phyloP scores from a whole-genome alignment of 1,140 invertebrate species.

The Armadillidium nasatum region DNA sequence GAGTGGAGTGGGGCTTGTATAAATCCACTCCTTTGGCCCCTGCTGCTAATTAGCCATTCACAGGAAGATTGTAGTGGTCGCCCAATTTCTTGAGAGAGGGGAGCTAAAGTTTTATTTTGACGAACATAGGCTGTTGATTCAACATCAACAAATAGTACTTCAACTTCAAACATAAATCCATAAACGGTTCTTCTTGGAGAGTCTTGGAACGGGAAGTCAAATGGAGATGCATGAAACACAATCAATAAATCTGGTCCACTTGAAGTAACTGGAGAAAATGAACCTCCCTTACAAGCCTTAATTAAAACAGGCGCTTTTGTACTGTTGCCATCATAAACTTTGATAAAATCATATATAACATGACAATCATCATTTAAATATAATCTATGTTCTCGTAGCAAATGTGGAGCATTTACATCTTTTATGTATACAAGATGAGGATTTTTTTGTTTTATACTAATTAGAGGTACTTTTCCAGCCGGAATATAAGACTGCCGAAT shows the following conservation, averaged over 20 bases:
- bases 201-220: constrained; percentile 65
- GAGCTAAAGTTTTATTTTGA: constrained; percentile 18
- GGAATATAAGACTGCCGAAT: constrained; percentile 65
- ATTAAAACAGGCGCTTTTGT: constrained; percentile 78
- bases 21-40: constrained; percentile 37
- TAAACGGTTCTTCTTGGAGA: constrained; percentile 56
- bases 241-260: constrained; percentile 79
- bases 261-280: constrained; percentile 73
- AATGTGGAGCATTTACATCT: constrained; percentile 40
- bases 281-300: constrained; percentile 81
- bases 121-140: constrained; percentile 43
- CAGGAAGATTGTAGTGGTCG: constrained; percentile 26
- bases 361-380: constrained; percentile 76
- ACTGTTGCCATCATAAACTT: constrained; percentile 83
- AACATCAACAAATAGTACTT: constrained; percentile 60
- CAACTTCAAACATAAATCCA: constrained; percentile 80
- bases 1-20: constrained; percentile 40
- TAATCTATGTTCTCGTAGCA: constrained; percentile 35
- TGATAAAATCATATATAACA: constrained; percentile 79
- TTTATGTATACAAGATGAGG: constrained; percentile 45
- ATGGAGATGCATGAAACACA: constrained; percentile 80
- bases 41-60: constrained; percentile 31
- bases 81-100: background rate
- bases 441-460: constrained; percentile 38
- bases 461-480: constrained; percentile 39